Percentiles rank a stretch among this genome's conserved stretches.
Evolutionary conservation across 1,140 invertebrate genomes (phyloP).

Genomic region (Lasaia peninsularis): DNA sequence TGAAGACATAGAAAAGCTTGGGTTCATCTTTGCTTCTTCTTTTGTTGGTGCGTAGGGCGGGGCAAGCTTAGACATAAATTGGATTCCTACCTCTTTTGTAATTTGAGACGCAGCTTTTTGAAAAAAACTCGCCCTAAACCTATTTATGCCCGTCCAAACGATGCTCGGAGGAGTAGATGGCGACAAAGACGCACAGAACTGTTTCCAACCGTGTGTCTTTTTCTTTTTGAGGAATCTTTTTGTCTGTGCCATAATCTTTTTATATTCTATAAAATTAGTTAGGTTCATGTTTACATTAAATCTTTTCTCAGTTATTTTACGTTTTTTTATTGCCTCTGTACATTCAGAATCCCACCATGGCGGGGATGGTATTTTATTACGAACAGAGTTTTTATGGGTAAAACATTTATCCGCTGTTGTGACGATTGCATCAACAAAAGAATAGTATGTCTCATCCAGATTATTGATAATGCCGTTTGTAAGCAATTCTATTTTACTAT

Average conservation of each 20-base stretch:
- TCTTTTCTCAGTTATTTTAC: not conserved
- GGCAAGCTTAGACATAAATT: not conserved
- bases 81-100: not conserved
- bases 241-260: not conserved
- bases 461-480: no score
- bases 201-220: not conserved
- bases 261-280: not conserved
- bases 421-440: no score
- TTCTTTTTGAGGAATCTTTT: not conserved
- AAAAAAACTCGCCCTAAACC: not conserved
- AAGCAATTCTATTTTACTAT: no score
- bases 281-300: not conserved
- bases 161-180: not conserved
- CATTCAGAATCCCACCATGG: not conserved
- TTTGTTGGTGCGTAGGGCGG: not conserved
- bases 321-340: not conserved
- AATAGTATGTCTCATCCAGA: no score
- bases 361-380: not conserved
- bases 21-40: not conserved
- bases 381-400: no score
- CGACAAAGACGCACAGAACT: not conserved
- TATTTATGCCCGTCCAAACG: not conserved
- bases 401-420: no score
- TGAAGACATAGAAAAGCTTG: not conserved
- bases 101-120: not conserved